These are phyloP conservation scores for Stichodactyla helianthus DNA, from an alignment of 64 coral and sea anemone genomes.

Conservation along the genomic window DNA sequence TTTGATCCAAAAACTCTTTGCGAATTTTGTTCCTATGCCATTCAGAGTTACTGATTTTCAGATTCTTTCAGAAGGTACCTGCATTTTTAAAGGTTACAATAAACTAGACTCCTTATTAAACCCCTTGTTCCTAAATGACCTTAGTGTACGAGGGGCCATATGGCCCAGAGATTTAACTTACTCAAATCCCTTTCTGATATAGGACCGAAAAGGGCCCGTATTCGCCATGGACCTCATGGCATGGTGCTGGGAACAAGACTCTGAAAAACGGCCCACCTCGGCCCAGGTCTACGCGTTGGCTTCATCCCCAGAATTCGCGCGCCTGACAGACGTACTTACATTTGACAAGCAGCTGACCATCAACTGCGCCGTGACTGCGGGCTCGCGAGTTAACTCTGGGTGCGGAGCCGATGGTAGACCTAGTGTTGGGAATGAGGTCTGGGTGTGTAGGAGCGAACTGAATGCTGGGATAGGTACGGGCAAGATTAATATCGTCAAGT, in stretches of 20 bases:
- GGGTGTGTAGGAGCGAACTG: slow-evolving; percentile 81
- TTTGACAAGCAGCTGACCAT: slow-evolving; percentile 89
- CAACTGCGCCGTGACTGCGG: slow-evolving; percentile 77
- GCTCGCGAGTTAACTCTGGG: slow-evolving; percentile 75
- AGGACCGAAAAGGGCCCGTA: slow-evolving; percentile 92
- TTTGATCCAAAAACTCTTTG: no score
- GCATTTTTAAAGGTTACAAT: no score
- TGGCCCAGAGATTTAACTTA: not conserved
- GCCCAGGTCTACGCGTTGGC: slow-evolving; percentile 74
- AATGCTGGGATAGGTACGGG: slow-evolving; percentile 71
- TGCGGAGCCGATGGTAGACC: slow-evolving; percentile 73
- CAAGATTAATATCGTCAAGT: slow-evolving; percentile 79
- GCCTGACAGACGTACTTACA: slow-evolving; percentile 85
- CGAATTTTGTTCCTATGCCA: no score
- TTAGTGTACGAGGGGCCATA: no score
- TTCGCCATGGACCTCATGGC: slow-evolving; percentile 89
- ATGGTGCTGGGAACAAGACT: slow-evolving; percentile 92
- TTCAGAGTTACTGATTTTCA: no score
- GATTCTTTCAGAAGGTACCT: no score
- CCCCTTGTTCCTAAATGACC: no score
- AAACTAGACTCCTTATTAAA: no score
- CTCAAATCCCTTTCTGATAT: not conserved
- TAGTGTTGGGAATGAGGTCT: slow-evolving; percentile 85
- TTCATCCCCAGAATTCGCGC: slow-evolving; percentile 80
- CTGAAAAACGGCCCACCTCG: slow-evolving; percentile 71